Conservation (phyloP, 2,113 vertebrate species). For the Notiomystis cincta region DNA sequence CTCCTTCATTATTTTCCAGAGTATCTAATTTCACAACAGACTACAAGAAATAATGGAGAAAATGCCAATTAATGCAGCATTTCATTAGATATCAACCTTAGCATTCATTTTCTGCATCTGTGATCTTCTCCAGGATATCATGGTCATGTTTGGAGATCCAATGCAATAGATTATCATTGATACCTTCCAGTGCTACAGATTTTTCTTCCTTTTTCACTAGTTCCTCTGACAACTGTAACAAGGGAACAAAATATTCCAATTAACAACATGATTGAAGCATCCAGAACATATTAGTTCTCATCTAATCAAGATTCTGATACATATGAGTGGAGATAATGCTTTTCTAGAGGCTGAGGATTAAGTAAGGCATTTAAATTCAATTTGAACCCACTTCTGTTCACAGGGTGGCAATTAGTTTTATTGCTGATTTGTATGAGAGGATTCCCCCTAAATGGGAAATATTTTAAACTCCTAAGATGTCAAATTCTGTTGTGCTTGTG, state of each 20-base stretch:
- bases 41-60: constrained; percentile 51
- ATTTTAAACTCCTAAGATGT: not conserved
- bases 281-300: not conserved
- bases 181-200: constrained; percentile 46
- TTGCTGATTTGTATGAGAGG: not conserved
- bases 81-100: not conserved
- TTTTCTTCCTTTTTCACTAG: constrained; percentile 57
- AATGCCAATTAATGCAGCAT: constrained; percentile 51
- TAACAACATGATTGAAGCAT: not conserved
- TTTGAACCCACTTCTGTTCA: not conserved
- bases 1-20: constrained; percentile 46
- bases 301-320: not conserved
- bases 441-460: not conserved
- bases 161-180: constrained; percentile 68
- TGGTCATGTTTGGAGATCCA: constrained; percentile 46
- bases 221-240: constrained; percentile 77
- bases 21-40: constrained; percentile 46
- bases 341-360: not conserved
- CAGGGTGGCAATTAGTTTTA: not conserved
- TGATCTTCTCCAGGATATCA: constrained; percentile 38
- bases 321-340: not conserved
- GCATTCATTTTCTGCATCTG: constrained; percentile 51
- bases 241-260: constrained; percentile 51
- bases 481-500: not conserved
- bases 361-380: not conserved